These are phyloP conservation scores for Siderastrea radians DNA, from an alignment of 92 coral and sea anemone species.

Conservation along the genomic window DNA sequence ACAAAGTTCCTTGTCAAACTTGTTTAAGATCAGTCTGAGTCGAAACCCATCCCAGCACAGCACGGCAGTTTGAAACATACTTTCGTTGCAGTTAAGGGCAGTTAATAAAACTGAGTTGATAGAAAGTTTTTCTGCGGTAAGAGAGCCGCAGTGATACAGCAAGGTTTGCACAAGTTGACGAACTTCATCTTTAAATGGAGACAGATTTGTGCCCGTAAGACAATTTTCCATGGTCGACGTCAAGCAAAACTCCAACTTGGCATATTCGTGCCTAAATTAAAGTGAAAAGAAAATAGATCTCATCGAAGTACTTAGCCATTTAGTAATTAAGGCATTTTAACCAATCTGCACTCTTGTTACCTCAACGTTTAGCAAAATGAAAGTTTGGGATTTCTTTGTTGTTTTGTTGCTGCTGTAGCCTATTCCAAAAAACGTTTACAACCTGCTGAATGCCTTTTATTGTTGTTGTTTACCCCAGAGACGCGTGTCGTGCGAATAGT, in stretches of 20 bases:
- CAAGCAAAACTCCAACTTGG: background rate
- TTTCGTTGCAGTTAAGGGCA: conserved; percentile 18
- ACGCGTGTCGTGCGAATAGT: no score
- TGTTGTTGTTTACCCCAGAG: no score
- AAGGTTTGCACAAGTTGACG: conserved; percentile 7
- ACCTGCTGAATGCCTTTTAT: no score
- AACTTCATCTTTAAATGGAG: conserved; percentile 19
- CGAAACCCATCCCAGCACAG: conserved; percentile 45
- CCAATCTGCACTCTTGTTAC: no score
- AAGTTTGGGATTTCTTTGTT: no score
- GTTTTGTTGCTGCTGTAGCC: no score
- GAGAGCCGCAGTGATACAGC: conserved; percentile 30
- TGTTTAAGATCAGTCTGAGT: conserved; percentile 14
- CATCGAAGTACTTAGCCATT: background rate
- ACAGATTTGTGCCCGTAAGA: conserved; percentile 18
- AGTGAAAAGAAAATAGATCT: background rate
- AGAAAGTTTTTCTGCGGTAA: background rate
- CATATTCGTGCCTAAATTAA: conserved; percentile 1
- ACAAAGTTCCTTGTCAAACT: conserved; percentile 37
- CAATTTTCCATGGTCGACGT: background rate
- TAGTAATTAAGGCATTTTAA: no score
- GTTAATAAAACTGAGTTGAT: conserved; percentile 4
- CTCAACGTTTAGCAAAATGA: no score
- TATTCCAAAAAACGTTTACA: no score
- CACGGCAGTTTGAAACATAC: conserved; percentile 25